phyloP scores from a whole-genome alignment of 2,797 vertebrate genomes.

The Ambastaia sidthimunki region DNA sequence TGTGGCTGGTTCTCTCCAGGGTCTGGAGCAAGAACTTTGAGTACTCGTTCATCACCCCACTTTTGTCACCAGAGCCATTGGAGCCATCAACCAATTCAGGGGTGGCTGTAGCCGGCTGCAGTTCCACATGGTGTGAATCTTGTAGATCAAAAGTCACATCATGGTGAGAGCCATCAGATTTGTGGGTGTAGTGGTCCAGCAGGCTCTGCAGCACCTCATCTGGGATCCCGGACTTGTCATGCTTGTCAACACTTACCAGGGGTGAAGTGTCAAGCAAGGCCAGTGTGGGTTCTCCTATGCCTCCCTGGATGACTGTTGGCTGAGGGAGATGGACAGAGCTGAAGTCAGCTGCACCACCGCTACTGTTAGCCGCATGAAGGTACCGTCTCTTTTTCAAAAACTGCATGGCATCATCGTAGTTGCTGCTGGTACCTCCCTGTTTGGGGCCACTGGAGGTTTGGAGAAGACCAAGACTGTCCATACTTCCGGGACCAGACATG shows the following conservation, averaged over 20 bases:
- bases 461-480: constrained; percentile 89
- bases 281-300: constrained; percentile 88
- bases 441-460: constrained; percentile 85
- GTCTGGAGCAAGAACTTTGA: constrained; percentile 99
- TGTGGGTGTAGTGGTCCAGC: constrained; percentile 96
- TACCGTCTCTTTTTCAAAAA: constrained; percentile 99
- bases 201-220: constrained; percentile 98
- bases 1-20: constrained; percentile 96
- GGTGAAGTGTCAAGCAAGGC: constrained; percentile 92
- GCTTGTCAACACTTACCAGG: constrained; percentile 88
- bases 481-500: constrained; percentile 77
- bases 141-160: constrained; percentile 93
- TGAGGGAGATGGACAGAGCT: constrained; percentile 91
- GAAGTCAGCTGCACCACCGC: constrained; percentile 85
- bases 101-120: constrained; percentile 88
- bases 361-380: constrained; percentile 89
- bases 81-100: constrained; percentile 87
- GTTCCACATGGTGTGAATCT: constrained; percentile 91
- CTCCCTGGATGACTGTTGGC: constrained; percentile 91
- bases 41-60: constrained; percentile 94
- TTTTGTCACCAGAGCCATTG: constrained; percentile 88
- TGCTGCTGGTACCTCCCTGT: constrained; percentile 89
- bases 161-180: constrained; percentile 86
- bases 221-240: constrained; percentile 97
- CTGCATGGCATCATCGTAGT: constrained; percentile 99